Evolutionary conservation across 1,140 invertebrate genomes (phyloP), one percentile per base, ranked within the genome.

Genomic region (Zeugodacus cucurbitae): DNA sequence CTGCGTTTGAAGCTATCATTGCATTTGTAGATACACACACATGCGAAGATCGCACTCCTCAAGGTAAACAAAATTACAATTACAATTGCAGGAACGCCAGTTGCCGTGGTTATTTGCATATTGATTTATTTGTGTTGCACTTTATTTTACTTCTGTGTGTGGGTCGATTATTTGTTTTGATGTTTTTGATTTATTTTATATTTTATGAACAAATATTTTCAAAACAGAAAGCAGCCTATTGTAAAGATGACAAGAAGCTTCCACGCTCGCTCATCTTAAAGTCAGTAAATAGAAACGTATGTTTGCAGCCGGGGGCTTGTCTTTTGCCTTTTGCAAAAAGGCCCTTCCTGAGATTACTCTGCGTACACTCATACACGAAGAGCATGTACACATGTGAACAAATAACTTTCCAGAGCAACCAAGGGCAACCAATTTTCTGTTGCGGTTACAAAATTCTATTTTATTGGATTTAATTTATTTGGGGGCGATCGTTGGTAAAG

Each of bases 21-120:
- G n/a, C n/a, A 26, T 62, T 67, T 67, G 14, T n/a, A 32, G 64
- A n/a, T n/a, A n/a, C 6, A 8, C 26, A 29, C 11, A 0, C 64
- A 67, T 34, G 14, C 26, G 32, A 34, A 32, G 0, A 32, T 10
- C 6, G 6, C n/a, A 26, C 58, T n/a, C n/a, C 26, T 62, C 0
- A 3, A 32, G n/a, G 64, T 17, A 74, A 74, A 37, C 20, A 74
- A 6, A 64, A 29, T 26, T 6, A 32, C 5, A 74, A 32, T 17
- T n/a, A n/a, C 34, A 32, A 34, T 14, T 8, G n/a, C n/a, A n/a
- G n/a, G 32, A 74, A 34, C 67, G 1, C 17, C 14, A 74, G 20
- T 74, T 74, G 41, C n/a, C 29, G 41, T 37, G 34, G 41, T 74
- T 74, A 74, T 74, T 74, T 74, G 67, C 67, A 74, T 74, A 37